phyloP scores from a whole-genome alignment of 2,888 invertebrate species.

The Hirtodrosophila histrioides region DNA sequence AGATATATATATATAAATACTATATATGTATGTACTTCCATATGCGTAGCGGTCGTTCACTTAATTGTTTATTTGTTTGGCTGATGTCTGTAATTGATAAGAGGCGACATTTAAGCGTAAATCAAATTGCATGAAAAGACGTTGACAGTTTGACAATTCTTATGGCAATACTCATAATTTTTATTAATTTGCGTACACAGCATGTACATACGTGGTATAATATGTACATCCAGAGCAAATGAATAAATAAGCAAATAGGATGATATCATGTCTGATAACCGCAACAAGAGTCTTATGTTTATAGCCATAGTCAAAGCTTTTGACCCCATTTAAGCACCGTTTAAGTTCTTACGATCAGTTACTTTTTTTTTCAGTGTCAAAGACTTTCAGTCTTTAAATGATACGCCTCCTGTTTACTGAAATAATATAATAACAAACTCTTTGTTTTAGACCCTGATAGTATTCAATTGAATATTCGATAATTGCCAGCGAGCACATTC shows the following conservation, averaged over 20 bases:
- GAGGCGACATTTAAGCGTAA: constrained; percentile 47
- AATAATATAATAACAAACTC: too few relatives aligned
- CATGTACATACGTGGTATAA: neutral
- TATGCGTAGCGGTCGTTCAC: constrained; percentile 69
- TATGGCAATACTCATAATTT: constrained; percentile 63
- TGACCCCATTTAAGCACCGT: too few relatives aligned
- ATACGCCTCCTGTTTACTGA: too few relatives aligned
- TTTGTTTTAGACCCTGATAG: too few relatives aligned
- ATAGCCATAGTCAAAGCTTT: too few relatives aligned
- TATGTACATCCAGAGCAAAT: neutral
- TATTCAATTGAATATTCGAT: constrained; percentile 7
- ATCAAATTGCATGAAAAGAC: constrained; percentile 47
- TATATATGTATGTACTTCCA: neutral
- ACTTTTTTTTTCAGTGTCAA: too few relatives aligned
- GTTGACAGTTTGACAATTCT: constrained; percentile 21
- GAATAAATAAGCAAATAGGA: neutral
- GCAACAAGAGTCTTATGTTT: too few relatives aligned
- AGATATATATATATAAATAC: too few relatives aligned
- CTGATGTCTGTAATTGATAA: constrained; percentile 61
- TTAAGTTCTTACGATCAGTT: too few relatives aligned
- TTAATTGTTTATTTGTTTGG: constrained; percentile 45
- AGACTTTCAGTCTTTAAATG: too few relatives aligned
- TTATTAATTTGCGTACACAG: constrained; percentile 49
- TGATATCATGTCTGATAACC: too few relatives aligned
- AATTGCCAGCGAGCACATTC: constrained; percentile 3